These are phyloP conservation scores for Napeogenes inachia DNA, from an alignment of 2,888 invertebrate genomes.

Conservation along the genomic window DNA sequence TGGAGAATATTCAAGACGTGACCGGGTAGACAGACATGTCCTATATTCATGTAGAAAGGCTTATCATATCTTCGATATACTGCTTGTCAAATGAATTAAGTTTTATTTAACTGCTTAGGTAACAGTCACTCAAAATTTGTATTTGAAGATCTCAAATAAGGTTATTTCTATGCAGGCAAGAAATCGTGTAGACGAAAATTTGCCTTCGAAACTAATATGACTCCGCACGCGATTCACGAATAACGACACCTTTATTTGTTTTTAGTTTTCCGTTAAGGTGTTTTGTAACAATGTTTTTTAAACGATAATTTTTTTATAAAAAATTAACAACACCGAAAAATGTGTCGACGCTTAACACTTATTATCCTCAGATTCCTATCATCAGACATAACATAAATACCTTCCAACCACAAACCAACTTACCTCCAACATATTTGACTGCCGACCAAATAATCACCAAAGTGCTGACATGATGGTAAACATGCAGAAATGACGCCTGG, in stretches of 20 bases:
- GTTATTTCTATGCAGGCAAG: too few species aligned
- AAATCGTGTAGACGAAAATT: conserved; percentile 9
- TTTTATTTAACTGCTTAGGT: conserved; percentile 1
- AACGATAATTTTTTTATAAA: neutral
- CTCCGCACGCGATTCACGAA: conserved; percentile 21
- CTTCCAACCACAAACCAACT: conserved; percentile 30
- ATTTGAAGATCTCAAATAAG: too few species aligned
- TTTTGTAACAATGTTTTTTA: neutral
- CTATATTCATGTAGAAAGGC: neutral
- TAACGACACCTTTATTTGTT: conserved; percentile 8
- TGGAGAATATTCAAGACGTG: neutral
- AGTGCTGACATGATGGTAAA: conserved; percentile 84
- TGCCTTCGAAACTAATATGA: conserved; percentile 13
- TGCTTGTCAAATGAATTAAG: neutral
- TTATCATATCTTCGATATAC: neutral
- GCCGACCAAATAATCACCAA: conserved; percentile 78
- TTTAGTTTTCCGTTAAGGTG: neutral
- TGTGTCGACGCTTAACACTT: too few species aligned
- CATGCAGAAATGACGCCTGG: conserved; percentile 83
- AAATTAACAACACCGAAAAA: too few species aligned
- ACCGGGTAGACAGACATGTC: neutral
- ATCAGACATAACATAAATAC: neutral
- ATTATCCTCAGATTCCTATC: too few species aligned
- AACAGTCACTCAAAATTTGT: too few species aligned
- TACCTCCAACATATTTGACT: conserved; percentile 82